Percentiles rank a stretch among this genome's conserved stretches.
These are phyloP conservation scores for Chinchilla lanigera DNA, from an alignment of 2,113 vertebrate genomes.

Conservation along the genomic window DNA sequence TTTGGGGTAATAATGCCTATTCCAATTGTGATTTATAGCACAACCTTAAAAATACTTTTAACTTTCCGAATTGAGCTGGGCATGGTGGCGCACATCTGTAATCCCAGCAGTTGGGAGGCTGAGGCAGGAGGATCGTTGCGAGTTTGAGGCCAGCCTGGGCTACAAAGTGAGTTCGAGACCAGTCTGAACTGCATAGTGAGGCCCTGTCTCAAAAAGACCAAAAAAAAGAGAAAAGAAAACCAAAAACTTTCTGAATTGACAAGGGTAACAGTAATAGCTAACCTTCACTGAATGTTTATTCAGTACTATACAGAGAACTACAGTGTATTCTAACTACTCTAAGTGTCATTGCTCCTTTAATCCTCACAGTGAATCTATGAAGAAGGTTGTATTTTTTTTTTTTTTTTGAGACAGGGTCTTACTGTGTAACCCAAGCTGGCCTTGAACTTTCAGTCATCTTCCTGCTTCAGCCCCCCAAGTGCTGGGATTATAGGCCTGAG, in stretches of 20 bases:
- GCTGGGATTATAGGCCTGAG: no score
- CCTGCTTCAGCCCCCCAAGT: background rate
- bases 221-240: no score
- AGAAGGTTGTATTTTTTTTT: background rate
- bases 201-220: no score
- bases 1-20: background rate
- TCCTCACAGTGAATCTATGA: background rate
- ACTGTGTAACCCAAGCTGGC: background rate
- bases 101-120: no score
- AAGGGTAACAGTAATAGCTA: background rate
- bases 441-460: background rate
- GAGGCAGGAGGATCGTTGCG: no score
- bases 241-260: no score
- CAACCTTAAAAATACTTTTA: background rate
- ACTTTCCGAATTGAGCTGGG: conserved; percentile 43
- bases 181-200: no score
- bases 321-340: background rate
- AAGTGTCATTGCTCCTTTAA: conserved; percentile 7
- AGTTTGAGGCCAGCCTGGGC: no score
- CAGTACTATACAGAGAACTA: background rate
- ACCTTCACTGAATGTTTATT: background rate
- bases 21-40: background rate
- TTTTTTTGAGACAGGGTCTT: background rate
- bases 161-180: no score
- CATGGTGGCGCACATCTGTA: no score